These are phyloP conservation scores for Epizoanthus ramosus DNA, from an alignment of 92 coral and sea anemone genomes.

Conservation along the genomic window DNA sequence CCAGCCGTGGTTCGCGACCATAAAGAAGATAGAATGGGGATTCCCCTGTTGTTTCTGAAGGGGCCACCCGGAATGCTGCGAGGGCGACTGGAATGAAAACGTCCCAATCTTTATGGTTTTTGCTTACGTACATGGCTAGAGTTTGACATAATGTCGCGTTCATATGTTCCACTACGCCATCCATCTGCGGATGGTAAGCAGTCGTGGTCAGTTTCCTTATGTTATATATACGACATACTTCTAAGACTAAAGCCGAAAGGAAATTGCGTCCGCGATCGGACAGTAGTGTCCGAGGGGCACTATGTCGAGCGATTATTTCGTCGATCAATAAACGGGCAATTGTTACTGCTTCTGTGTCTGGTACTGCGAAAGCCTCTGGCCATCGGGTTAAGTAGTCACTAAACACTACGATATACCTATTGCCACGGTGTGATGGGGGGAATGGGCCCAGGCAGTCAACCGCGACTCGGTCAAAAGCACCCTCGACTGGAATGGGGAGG, in stretches of 20 bases:
- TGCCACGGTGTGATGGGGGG: constrained; percentile 38
- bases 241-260: constrained; percentile 35
- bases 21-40: too few relatives aligned
- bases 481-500: constrained; percentile 39
- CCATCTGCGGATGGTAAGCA: constrained; percentile 43
- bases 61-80: constrained; percentile 47
- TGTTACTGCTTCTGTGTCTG: constrained; percentile 41
- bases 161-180: constrained; percentile 53
- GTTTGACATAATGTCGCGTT: constrained; percentile 44
- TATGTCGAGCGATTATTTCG: constrained; percentile 48
- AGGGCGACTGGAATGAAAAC: constrained; percentile 44
- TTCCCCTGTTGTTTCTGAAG: too few relatives aligned
- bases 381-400: constrained; percentile 65
- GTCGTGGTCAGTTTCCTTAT: constrained; percentile 40
- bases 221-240: constrained; percentile 35
- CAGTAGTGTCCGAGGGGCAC: constrained; percentile 47
- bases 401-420: constrained; percentile 46
- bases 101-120: constrained; percentile 63
- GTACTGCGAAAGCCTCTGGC: constrained; percentile 61
- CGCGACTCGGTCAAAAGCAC: constrained; percentile 22
- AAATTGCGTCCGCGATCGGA: constrained; percentile 52
- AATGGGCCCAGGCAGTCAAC: constrained; percentile 56
- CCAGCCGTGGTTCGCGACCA: too few relatives aligned
- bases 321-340: constrained; percentile 36
- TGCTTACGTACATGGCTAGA: constrained; percentile 46